Evolutionary conservation across 2,888 invertebrate species (phyloP), one percentile per base, ranked within the genome.

Genomic region (Cryptophagus acutangulus): DNA sequence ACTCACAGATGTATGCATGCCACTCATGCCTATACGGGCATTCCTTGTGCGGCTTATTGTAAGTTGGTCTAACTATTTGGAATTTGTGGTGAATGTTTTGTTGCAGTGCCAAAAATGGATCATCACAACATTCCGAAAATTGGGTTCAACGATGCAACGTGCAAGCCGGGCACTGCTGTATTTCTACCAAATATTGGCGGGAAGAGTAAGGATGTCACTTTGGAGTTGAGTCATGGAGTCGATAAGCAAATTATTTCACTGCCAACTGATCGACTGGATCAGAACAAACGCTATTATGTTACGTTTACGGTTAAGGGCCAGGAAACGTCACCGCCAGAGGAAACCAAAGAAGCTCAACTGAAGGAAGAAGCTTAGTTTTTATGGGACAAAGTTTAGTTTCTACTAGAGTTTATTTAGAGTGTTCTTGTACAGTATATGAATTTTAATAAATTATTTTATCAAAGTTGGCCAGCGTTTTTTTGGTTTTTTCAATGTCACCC

Each of bases 1-100:
- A 92, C 92, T 2, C 89, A 92, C 65, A 77, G 90, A 51, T 93
- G 93, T 70, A 83, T 85, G 63, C 92, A 93, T 64, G 90, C 91
- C 1, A 83, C 90, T 6, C 91, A 92, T 66, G 91, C 92, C 16
- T 92, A 92, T 63, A 91, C 91, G 2, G 87, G 87, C 6, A 76
- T 91, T 39, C 92, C 92, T 2, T 88, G 88, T 66, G 87, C 87
- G 25, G 87, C 88, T 26, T 89, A 88, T 67, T 78, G 88, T 89
- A 74, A 84, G 87, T n/a, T n/a, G n/a, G 9, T 13, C n/a, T 26
- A 26, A 26, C 12, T 4, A 3, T 6, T 4, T 26, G 9, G n/a
- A n/a, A n/a, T n/a, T n/a, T n/a, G n/a, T n/a, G n/a, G n/a, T n/a
- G n/a, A n/a, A n/a, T n/a, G n/a, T n/a, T n/a, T n/a, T n/a, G n/a